Evolutionary conservation across 2,113 vertebrate species (phyloP).

Genomic region (Macquaria ambigua): DNA sequence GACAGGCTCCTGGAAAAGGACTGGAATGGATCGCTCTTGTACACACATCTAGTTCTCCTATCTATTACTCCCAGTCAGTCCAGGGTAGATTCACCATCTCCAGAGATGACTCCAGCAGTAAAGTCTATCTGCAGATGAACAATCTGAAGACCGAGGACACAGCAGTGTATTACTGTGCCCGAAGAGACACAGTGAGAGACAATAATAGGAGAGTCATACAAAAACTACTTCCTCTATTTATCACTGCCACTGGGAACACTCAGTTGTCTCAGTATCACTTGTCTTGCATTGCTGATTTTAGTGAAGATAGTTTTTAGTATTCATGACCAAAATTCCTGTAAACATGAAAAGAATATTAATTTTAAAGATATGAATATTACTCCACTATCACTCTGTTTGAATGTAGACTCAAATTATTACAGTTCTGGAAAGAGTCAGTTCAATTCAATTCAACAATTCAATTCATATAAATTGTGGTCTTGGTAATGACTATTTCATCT

Average conservation of each 20-base stretch:
- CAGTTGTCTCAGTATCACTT: no score
- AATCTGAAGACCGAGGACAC: slow-evolving; percentile 25
- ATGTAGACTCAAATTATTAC: no score
- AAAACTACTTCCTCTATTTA: slow-evolving; percentile 26
- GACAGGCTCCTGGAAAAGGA: slow-evolving; percentile 70
- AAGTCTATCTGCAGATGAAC: slow-evolving; percentile 46
- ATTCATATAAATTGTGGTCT: no score
- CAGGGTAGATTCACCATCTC: slow-evolving; percentile 34
- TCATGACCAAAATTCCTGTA: no score
- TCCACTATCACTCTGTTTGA: no score
- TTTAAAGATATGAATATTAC: no score
- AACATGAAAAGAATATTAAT: no score
- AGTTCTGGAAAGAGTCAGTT: no score
- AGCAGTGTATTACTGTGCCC: slow-evolving; percentile 39
- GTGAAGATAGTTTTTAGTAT: no score
- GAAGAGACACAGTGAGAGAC: not conserved
- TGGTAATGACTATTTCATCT: no score
- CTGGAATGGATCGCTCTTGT: slow-evolving; percentile 37
- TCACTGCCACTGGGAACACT: not conserved
- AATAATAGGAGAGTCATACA: not conserved
- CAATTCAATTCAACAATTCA: no score
- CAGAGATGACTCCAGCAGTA: slow-evolving; percentile 44
- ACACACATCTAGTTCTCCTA: rapidly evolving
- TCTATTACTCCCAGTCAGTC: slow-evolving; percentile 42
- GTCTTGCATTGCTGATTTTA: no score